Evolutionary conservation across 2,888 invertebrate species (phyloP).

Genomic region (Diarsia brunnea): DNA sequence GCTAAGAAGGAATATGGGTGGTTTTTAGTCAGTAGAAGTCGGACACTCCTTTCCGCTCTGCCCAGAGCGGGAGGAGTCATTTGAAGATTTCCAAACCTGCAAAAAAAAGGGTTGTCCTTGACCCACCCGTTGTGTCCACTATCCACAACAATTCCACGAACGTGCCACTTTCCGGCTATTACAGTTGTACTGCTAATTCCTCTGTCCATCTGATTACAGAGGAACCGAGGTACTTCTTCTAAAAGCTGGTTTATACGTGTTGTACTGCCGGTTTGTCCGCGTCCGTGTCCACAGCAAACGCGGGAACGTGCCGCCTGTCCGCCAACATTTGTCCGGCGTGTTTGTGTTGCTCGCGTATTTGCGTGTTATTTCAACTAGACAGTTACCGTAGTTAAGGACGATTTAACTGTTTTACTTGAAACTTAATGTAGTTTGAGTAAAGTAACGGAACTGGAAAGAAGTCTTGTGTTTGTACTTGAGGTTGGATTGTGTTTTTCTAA

Average conservation of each 20-base stretch:
- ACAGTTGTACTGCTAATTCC: not conserved
- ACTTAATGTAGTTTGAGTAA: slow-evolving; percentile 2
- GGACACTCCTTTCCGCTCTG: no score
- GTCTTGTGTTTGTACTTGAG: not conserved
- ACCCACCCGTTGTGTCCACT: not conserved
- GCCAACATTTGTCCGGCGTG: slow-evolving; percentile 37
- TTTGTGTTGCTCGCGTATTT: slow-evolving; percentile 47
- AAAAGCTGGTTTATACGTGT: not conserved
- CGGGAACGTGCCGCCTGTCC: slow-evolving; percentile 47
- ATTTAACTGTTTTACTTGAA: slow-evolving; percentile 10
- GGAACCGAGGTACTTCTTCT: not conserved
- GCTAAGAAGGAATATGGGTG: no score
- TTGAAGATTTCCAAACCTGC: no score
- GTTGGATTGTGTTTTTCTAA: not conserved
- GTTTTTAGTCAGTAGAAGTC: no score
- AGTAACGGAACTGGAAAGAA: not conserved
- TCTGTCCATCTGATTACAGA: not conserved
- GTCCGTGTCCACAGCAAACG: slow-evolving; percentile 26
- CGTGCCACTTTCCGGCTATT: slow-evolving; percentile 37
- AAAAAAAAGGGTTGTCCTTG: no score
- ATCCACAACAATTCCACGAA: not conserved
- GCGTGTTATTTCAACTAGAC: slow-evolving; percentile 44
- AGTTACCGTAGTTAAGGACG: not conserved
- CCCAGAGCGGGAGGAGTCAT: no score
- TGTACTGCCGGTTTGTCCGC: slow-evolving; percentile 11